These are phyloP conservation scores for Perizoma affinitatum DNA, from an alignment of 2,888 invertebrate genomes.

Conservation along the genomic window DNA sequence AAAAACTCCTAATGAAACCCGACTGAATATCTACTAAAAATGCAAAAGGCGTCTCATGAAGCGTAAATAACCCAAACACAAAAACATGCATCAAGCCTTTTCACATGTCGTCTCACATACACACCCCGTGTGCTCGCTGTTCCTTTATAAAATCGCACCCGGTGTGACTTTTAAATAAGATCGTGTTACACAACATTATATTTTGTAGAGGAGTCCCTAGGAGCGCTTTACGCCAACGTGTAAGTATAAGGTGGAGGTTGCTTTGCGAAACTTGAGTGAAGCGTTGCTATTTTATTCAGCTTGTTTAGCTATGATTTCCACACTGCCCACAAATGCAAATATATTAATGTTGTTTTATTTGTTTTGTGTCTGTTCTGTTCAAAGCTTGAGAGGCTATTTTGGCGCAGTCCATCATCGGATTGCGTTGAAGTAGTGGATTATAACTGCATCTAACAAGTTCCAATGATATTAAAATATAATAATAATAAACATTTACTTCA, in stretches of 20 bases:
- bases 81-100: constrained; percentile 50
- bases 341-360: no score
- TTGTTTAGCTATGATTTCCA: constrained; percentile 10
- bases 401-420: no score
- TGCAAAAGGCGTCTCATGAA: constrained; percentile 36
- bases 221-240: constrained; percentile 5
- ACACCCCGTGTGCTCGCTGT: constrained; percentile 42
- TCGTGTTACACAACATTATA: constrained; percentile 56
- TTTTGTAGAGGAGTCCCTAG: constrained; percentile 38
- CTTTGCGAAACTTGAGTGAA: constrained; percentile 9
- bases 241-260: constrained; percentile 10
- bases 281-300: constrained; percentile 7
- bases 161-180: constrained; percentile 73
- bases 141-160: constrained; percentile 59
- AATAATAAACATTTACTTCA: no score
- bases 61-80: constrained; percentile 49
- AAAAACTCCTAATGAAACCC: constrained; percentile 14
- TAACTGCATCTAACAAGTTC: no score
- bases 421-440: no score
- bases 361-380: no score
- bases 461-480: no score
- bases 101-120: constrained; percentile 33
- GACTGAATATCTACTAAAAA: constrained; percentile 29
- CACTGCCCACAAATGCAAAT: not conserved
- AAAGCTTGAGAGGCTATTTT: no score